Evolutionary conservation across 2,797 vertebrate genomes (phyloP).

Genomic region (Pseudopleuronectes americanus): DNA sequence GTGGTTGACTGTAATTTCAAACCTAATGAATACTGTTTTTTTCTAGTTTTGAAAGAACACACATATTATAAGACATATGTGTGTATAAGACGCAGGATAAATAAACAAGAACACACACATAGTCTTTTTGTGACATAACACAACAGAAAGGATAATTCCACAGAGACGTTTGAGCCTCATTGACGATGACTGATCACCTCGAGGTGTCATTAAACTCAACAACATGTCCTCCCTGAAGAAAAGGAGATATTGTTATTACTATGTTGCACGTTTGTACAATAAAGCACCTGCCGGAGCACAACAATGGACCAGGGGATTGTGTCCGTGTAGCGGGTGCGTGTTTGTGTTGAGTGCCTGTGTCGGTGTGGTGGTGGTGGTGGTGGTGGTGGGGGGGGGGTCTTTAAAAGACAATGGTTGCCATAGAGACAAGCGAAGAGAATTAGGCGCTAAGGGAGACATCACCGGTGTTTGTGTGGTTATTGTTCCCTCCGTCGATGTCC

Average conservation of each 20-base stretch:
- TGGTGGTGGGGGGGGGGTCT: conserved; percentile 26
- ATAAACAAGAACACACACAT: neutral
- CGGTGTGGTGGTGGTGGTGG: neutral
- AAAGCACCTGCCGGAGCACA: conserved; percentile 32
- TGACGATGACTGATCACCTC: conserved; percentile 11
- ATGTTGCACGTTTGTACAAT: neutral
- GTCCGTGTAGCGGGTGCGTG: conserved; percentile 6
- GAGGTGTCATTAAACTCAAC: neutral
- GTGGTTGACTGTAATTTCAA: neutral
- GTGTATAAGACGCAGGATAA: neutral
- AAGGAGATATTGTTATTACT: neutral
- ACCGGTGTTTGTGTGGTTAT: conserved; percentile 61
- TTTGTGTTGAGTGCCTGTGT: neutral
- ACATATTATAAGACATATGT: neutral
- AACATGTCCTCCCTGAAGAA: neutral
- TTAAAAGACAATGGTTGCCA: conserved; percentile 76
- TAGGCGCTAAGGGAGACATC: conserved; percentile 62
- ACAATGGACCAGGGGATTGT: conserved; percentile 25
- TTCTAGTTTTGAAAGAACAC: neutral
- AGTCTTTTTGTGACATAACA: neutral
- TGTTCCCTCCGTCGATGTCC: conserved; percentile 31
- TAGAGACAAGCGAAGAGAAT: conserved; percentile 74
- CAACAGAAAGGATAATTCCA: conserved; percentile 4
- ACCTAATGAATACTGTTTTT: neutral
- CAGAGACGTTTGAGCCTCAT: conserved; percentile 2